Base-by-base conservation (phyloP, 2,888 invertebrate genomes). In the Hirtodrosophila histrioides region DNA sequence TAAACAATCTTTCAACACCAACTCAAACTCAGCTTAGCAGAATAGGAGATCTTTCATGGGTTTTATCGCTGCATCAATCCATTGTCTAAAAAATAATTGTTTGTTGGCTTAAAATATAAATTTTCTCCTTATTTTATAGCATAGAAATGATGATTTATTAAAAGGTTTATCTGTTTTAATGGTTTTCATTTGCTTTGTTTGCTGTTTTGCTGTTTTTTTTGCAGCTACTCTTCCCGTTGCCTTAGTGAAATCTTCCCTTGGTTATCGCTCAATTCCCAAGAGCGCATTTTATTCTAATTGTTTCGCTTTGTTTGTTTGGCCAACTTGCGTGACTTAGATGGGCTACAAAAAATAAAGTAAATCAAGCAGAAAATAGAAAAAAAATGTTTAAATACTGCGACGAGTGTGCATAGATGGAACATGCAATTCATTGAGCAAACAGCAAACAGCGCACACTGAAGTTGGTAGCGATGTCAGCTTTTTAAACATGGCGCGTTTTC, bases 211-310 rank as follows among this genome's bases (percentile, higher is more conserved):
- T 49, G 17, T 40, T 41, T 23, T 17, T 40, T 43, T 41, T 43
- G 29, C 44, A 24, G 49, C 9, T 39, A 27, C 37, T 53, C 31
- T 41, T 50, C n/a, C 29, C 41, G 8, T 43, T 44, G 50, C 37
- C 53, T 57, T 54, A 17, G 36, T 40, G 51, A 39, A 65, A 53
- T 62, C 70, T 69, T 62, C 31, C 61, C 57, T 53, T 40, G 50
- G 36, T 51, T 55, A 58, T 54, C 43, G 36, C 39, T 63, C 43
- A 62, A 67, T 46, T 84, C 89, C 85, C 89, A 56, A 55, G 88
- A 78, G 88, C 74, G 75, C 80, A 82, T 89, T 89, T 89, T 78
- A 89, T 89, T 88, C 79, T 89, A 89, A 89, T 89, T 89, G 89
- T 86, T 89, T 89, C 66, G 83, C 51, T 75, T 86, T 89, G 82